phyloP scores from a whole-genome alignment of 2,113 vertebrate genomes.

The Hemichromis elongatus region DNA sequence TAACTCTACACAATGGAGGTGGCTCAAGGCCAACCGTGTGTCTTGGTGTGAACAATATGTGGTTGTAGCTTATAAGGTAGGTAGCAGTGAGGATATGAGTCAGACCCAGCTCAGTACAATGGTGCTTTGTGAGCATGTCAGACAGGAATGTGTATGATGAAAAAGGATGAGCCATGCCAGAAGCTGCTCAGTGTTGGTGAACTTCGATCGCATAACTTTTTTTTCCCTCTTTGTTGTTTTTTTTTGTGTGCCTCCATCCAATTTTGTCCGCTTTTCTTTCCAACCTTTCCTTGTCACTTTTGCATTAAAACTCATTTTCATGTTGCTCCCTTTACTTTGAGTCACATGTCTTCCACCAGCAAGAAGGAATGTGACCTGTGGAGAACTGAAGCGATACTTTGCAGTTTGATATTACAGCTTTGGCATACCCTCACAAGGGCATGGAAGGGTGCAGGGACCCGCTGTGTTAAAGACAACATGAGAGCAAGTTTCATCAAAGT shows the following conservation, averaged over 20 bases:
- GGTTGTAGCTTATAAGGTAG: constrained; percentile 5
- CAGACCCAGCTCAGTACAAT: constrained; percentile 55
- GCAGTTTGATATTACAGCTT: constrained; percentile 50
- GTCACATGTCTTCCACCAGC: constrained; percentile 9
- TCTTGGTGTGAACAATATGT: neutral
- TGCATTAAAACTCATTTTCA: neutral
- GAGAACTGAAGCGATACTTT: constrained; percentile 28
- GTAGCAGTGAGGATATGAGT: constrained; percentile 41
- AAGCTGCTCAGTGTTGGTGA: constrained; percentile 20
- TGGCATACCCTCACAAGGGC: constrained; percentile 50
- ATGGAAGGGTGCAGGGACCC: neutral
- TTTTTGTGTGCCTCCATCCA: neutral
- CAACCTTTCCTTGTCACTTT: neutral
- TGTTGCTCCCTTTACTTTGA: neutral
- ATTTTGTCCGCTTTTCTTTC: neutral
- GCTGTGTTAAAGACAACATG: constrained; percentile 24
- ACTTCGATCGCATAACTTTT: constrained; percentile 9
- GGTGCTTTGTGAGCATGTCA: constrained; percentile 59
- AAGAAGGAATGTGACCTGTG: constrained; percentile 48
- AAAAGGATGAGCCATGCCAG: constrained; percentile 46
- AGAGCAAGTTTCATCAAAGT: constrained; percentile 32
- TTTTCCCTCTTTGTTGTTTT: neutral
- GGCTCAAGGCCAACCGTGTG: constrained; percentile 50
- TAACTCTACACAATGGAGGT: constrained; percentile 53
- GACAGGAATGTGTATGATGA: constrained; percentile 59